Conservation (phyloP, 1,140 invertebrate species). For the Palaemon carinicauda region DNA sequence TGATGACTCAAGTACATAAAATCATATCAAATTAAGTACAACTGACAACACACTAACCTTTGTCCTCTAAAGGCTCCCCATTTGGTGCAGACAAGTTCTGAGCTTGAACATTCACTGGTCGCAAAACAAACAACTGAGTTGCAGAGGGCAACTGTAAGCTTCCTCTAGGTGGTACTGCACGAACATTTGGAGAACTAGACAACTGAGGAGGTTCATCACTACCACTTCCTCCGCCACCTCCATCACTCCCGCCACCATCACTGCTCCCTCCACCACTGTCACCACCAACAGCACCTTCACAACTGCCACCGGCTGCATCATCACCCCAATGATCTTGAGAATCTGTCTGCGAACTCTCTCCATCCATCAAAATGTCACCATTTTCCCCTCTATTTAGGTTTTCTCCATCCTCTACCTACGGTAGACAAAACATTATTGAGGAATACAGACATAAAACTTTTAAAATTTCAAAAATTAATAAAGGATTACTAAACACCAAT, state of each 20-base stretch:
- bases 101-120: constrained; percentile 50
- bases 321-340: constrained; percentile 1
- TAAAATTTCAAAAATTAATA: too few species aligned
- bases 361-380: constrained; percentile 21
- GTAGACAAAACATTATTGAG: background rate
- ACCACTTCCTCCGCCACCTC: constrained; percentile 6
- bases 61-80: constrained; percentile 42
- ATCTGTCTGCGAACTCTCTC: constrained; percentile 27
- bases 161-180: constrained; percentile 49
- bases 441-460: background rate
- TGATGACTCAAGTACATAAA: background rate
- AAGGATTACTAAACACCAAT: too few species aligned
- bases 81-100: constrained; percentile 35
- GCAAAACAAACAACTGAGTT: constrained; percentile 48
- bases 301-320: background rate
- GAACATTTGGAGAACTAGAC: constrained; percentile 39
- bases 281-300: background rate
- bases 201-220: constrained; percentile 50
- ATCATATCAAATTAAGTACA: background rate
- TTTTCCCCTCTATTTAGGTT: constrained; percentile 22
- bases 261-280: constrained; percentile 18
- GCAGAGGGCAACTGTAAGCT: constrained; percentile 33
- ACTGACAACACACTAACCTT: too few species aligned
- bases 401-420: constrained; percentile 41
- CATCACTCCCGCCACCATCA: constrained; percentile 14